Percentiles rank a stretch among this genome's conserved stretches.
These are phyloP conservation scores for Neelides folsomi DNA, from an alignment of 2,888 invertebrate species.

Conservation along the genomic window DNA sequence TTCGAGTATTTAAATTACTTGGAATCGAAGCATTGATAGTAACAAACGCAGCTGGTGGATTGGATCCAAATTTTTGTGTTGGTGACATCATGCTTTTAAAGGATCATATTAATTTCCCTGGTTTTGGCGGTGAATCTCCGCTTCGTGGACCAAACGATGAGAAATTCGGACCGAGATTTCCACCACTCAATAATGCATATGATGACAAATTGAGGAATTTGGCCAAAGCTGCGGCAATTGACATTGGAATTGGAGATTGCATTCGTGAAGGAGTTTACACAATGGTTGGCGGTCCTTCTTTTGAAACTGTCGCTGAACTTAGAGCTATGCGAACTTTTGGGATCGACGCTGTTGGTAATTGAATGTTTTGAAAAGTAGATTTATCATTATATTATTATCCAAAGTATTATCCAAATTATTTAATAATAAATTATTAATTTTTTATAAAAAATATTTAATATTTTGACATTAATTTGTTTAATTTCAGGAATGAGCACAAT, in stretches of 20 bases:
- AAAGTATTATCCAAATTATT: conserved; percentile 43
- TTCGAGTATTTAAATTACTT: conserved; percentile 89
- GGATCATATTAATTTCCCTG: conserved; percentile 95
- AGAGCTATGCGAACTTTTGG: conserved; percentile 67
- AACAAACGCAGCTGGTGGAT: conserved; percentile 93
- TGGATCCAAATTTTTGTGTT: conserved; percentile 71
- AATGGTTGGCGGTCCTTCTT: conserved; percentile 74
- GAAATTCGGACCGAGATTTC: conserved; percentile 81
- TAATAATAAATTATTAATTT: conserved; percentile 47
- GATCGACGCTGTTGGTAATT: conserved; percentile 76
- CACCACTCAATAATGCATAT: conserved; percentile 84
- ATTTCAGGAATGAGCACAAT: conserved; percentile 60
- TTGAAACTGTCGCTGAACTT: conserved; percentile 88
- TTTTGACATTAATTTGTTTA: too few relatives aligned
- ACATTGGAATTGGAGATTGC: conserved; percentile 56
- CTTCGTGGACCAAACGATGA: conserved; percentile 89
- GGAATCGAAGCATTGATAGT: conserved; percentile 79
- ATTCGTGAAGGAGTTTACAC: conserved; percentile 85
- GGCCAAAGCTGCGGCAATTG: conserved; percentile 55
- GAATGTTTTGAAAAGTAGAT: too few relatives aligned
- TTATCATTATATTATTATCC: too few relatives aligned
- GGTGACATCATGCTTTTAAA: conserved; percentile 96
- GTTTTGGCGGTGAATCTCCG: conserved; percentile 87
- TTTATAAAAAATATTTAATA: neutral
- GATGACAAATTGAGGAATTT: conserved; percentile 54